phyloP scores from a whole-genome alignment of 2,113 vertebrate species.

The Prinia subflava region DNA sequence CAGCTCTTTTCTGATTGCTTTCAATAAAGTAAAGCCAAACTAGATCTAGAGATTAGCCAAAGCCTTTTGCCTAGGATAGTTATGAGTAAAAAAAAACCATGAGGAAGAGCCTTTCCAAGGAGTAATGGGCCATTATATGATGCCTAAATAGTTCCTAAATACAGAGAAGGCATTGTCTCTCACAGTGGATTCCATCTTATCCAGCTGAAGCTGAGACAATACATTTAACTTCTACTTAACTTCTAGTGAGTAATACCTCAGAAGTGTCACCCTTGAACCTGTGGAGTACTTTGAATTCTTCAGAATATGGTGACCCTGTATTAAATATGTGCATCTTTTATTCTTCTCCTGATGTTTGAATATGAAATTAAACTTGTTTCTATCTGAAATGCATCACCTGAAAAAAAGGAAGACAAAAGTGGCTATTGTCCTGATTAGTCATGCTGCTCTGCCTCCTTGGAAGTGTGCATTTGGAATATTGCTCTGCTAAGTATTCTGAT shows the following conservation, averaged over 20 bases:
- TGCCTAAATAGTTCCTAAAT: background rate
- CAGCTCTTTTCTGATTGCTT: background rate
- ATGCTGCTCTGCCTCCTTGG: background rate
- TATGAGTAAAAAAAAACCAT: background rate
- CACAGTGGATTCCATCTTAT: background rate
- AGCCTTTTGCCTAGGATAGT: background rate
- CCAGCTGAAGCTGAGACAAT: background rate
- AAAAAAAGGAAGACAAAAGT: background rate
- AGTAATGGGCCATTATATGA: background rate
- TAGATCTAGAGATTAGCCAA: background rate
- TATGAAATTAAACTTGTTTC: background rate
- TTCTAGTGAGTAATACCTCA: background rate
- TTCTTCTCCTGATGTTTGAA: background rate
- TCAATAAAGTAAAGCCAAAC: background rate
- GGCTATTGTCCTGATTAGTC: background rate
- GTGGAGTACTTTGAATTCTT: background rate
- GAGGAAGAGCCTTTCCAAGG: background rate
- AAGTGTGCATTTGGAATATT: background rate
- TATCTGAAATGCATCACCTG: background rate
- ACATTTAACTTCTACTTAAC: background rate
- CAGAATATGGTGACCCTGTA: background rate
- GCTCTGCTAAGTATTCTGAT: background rate
- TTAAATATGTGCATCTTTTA: background rate
- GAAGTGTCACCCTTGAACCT: background rate
- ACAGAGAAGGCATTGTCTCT: background rate